Evolutionary conservation across 64 coral and sea anemone genomes (phyloP).

Genomic region (Acropora yongei): DNA sequence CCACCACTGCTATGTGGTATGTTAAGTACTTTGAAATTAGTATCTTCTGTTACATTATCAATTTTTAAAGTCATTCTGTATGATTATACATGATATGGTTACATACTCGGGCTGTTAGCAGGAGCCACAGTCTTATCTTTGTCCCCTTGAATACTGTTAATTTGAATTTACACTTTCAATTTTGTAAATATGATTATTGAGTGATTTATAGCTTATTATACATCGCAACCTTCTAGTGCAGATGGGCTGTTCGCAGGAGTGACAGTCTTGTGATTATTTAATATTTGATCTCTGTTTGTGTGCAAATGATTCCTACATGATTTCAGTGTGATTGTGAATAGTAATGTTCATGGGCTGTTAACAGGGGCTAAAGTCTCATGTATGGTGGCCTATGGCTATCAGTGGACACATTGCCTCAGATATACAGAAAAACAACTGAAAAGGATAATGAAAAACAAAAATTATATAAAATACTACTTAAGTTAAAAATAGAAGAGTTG

Average conservation of each 20-base stretch:
- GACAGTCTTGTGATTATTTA: neutral
- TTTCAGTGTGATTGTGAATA: too few relatives aligned
- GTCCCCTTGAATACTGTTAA: neutral
- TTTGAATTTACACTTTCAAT: neutral
- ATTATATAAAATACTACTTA: neutral
- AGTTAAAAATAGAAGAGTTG: too few relatives aligned
- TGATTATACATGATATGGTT: neutral
- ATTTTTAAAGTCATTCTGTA: neutral
- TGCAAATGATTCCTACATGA: too few relatives aligned
- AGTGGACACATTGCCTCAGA: neutral
- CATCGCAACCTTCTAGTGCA: too few relatives aligned
- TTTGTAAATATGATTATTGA: too few relatives aligned
- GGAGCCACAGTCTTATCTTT: neutral
- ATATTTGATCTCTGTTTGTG: neutral
- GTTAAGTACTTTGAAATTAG: neutral
- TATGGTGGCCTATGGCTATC: constrained; percentile 1
- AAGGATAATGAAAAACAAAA: neutral
- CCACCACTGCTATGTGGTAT: neutral
- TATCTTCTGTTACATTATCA: neutral
- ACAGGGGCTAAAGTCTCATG: too few relatives aligned
- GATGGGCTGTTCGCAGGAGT: neutral
- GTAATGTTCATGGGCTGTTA: too few relatives aligned
- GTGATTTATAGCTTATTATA: too few relatives aligned
- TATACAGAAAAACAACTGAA: neutral
- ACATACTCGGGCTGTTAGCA: neutral